phyloP scores from a whole-genome alignment of 64 coral and sea anemone species.

The Acropora tenuis region DNA sequence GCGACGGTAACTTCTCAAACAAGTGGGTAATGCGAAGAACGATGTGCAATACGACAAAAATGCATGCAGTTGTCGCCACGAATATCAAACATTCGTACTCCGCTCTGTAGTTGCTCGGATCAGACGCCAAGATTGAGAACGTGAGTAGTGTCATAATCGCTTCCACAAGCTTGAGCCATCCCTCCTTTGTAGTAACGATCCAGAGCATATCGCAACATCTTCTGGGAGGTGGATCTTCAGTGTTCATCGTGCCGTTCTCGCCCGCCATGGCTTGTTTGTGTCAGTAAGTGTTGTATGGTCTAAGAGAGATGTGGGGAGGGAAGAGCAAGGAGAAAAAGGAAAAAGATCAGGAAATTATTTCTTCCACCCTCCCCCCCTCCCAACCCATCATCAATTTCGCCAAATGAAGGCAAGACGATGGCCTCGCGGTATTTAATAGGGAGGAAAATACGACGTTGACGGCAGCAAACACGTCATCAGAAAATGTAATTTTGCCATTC shows the following conservation, averaged over 20 bases:
- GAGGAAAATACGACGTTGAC: too few species aligned
- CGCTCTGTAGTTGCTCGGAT: neutral
- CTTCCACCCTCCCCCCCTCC: too few species aligned
- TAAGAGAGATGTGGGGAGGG: too few species aligned
- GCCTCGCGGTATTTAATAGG: too few species aligned
- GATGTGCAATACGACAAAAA: constrained; percentile 80
- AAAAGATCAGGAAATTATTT: too few species aligned
- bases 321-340: too few species aligned
- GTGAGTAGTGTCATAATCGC: constrained; percentile 71
- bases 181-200: constrained; percentile 76
- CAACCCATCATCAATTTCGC: too few species aligned
- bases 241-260: neutral
- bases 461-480: too few species aligned
- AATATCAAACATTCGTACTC: neutral
- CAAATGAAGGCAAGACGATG: too few species aligned
- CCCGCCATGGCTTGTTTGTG: neutral
- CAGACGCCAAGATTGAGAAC: constrained; percentile 65
- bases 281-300: too few species aligned
- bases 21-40: constrained; percentile 53
- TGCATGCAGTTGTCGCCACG: constrained; percentile 64
- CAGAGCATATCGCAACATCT: constrained; percentile 72
- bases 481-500: too few species aligned
- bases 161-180: constrained; percentile 82
- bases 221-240: neutral
- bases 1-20: constrained; percentile 68